Evolutionary conservation across 2,888 invertebrate genomes (phyloP).

Genomic region (Chironomus riparius): DNA sequence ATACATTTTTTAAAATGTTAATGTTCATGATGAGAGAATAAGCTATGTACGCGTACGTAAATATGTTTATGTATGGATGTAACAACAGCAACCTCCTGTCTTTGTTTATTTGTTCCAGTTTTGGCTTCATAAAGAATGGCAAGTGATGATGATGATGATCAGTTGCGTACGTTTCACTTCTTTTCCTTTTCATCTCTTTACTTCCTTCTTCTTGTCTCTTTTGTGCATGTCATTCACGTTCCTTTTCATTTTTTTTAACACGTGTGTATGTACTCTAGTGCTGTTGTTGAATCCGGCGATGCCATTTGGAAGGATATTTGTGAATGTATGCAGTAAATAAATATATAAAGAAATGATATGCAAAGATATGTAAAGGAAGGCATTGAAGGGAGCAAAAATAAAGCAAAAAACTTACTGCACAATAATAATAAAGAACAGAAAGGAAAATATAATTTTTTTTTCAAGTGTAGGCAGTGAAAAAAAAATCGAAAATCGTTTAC

Average conservation of each 20-base stretch:
- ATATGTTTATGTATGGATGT: background rate
- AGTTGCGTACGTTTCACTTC: constrained; percentile 1
- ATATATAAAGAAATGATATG: background rate
- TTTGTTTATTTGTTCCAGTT: background rate
- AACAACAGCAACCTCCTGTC: background rate
- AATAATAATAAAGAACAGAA: background rate
- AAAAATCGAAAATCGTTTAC: constrained; percentile 12
- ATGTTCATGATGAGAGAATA: constrained; percentile 6
- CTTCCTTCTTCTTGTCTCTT: background rate
- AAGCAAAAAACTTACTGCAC: background rate
- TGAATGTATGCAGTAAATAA: background rate
- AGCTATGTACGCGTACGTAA: background rate
- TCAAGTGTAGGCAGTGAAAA: background rate
- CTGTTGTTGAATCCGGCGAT: too few relatives aligned
- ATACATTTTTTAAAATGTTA: background rate
- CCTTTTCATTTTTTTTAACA: background rate
- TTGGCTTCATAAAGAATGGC: background rate
- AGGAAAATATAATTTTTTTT: too few relatives aligned
- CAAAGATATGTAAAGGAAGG: background rate
- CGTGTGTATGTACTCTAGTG: background rate
- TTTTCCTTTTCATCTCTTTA: too few relatives aligned
- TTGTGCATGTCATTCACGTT: constrained; percentile 1
- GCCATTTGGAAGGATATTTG: too few relatives aligned
- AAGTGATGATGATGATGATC: constrained; percentile 5
- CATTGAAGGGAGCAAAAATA: background rate